Conservation (phyloP, 2,113 vertebrate genomes). For the Eleginops maclovinus region DNA sequence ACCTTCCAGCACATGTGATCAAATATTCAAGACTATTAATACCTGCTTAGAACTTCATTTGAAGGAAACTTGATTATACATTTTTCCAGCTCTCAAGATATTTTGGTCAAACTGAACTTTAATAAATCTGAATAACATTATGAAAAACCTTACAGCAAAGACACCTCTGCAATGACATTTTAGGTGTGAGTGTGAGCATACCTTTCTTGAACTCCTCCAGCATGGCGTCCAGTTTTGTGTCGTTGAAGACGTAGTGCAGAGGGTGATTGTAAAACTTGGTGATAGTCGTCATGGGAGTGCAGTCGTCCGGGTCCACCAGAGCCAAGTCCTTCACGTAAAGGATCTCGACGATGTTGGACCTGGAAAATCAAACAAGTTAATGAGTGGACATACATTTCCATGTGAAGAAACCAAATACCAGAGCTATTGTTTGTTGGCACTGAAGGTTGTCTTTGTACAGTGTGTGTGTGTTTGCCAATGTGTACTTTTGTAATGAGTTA, state of each 20-base stretch:
- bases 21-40: no score
- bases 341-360: constrained; percentile 92
- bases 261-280: constrained; percentile 95
- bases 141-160: neutral
- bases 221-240: constrained; percentile 93
- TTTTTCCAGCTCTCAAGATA: no score
- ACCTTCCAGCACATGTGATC: no score
- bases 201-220: constrained; percentile 95
- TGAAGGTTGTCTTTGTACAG: neutral
- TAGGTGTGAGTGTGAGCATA: constrained; percentile 57
- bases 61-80: no score
- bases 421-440: neutral
- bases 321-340: constrained; percentile 92
- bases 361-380: constrained; percentile 13
- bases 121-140: neutral
- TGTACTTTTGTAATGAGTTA: neutral
- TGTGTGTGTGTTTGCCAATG: neutral
- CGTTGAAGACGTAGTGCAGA: constrained; percentile 93
- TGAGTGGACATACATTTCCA: neutral
- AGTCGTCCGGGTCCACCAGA: constrained; percentile 91
- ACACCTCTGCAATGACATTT: no score
- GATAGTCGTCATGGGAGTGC: constrained; percentile 92
- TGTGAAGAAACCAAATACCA: neutral
- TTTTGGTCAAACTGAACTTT: no score
- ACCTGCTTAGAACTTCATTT: no score